Base-by-base conservation (phyloP, 2,888 invertebrate species). In the Philereme vetulata region DNA sequence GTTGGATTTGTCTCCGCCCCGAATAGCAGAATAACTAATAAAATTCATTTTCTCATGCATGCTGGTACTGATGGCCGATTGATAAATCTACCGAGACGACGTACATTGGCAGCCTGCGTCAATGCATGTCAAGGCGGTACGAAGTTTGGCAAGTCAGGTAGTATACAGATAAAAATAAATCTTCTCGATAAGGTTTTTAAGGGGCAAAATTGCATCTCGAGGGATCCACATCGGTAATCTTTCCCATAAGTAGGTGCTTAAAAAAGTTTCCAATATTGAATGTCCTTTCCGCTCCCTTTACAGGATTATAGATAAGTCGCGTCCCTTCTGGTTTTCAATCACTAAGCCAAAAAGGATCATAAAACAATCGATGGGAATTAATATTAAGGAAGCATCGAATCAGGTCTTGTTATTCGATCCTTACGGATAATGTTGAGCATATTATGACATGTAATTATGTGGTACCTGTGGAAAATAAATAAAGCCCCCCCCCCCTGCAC, bases 241-340 rank as follows among this genome's bases (percentile, higher is more conserved):
- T 53, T 38, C 21, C 32, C 8, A 21, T 45, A 53, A 45, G 52
- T 46, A 32, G 21, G 33, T 44, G 43, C 38, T 50, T 54, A 47
- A 56, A 53, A 4, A 61, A 53, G 52, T 56, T 56, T 43, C 56
- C 42, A 50, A 56, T 61, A 60, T 56, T 54, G 36, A 52, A 52
- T 55, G 49, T 58, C 54, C 52, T 33, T 46, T 59, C 38, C 38
- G 40, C 48, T 53, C 56, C 62, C 49, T 62, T 54, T 38, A 54
- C 44, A 40, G 62, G 62, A 57, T 62, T 57, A 62, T 21, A 42
- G 49, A 62, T 62, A 51, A 62, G 57, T 44, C 47, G 48, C 45
- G 52, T 44, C 54, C 57, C 54, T 54, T 54, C 62, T 47, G 57
- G 62, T 57, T 62, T 62, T 54, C 54, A 62, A 62, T 61, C 52